phyloP scores from a whole-genome alignment of 2,888 invertebrate genomes.

The Patella depressa region DNA sequence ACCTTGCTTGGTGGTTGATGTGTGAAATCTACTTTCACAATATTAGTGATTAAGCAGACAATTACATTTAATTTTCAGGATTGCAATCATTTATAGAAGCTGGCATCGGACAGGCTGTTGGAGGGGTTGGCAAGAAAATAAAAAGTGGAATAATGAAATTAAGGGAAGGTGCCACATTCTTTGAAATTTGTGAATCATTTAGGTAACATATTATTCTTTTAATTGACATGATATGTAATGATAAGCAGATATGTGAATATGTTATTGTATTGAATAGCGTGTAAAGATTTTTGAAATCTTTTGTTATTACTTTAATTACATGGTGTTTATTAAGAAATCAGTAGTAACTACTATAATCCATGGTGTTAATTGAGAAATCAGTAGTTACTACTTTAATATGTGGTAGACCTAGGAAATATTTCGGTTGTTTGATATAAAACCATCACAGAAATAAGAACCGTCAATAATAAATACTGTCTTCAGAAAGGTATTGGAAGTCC shows the following conservation, averaged over 20 bases:
- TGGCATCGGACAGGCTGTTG: slow-evolving; percentile 62
- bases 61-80: slow-evolving; percentile 36
- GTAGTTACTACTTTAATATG: too few relatives aligned
- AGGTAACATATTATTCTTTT: slow-evolving; percentile 41
- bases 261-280: background rate
- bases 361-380: too few relatives aligned
- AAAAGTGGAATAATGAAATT: slow-evolving; percentile 58
- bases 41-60: too few relatives aligned
- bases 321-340: background rate
- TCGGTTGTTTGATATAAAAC: too few relatives aligned
- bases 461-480: too few relatives aligned
- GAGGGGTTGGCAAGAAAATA: slow-evolving; percentile 60
- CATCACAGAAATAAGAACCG: too few relatives aligned
- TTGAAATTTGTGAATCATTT: slow-evolving; percentile 62
- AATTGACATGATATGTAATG: too few relatives aligned
- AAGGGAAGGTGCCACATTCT: slow-evolving; percentile 53
- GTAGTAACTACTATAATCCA: too few relatives aligned
- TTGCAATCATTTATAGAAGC: slow-evolving; percentile 56
- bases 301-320: background rate
- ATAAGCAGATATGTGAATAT: background rate
- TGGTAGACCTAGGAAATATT: too few relatives aligned
- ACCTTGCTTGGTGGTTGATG: too few relatives aligned
- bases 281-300: background rate
- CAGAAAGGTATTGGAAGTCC: too few relatives aligned
- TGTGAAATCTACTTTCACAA: too few relatives aligned